Evolutionary conservation across 2,113 vertebrate species (phyloP), one percentile per base, ranked within the genome.

Genomic region (Glaucidium brasilianum): DNA sequence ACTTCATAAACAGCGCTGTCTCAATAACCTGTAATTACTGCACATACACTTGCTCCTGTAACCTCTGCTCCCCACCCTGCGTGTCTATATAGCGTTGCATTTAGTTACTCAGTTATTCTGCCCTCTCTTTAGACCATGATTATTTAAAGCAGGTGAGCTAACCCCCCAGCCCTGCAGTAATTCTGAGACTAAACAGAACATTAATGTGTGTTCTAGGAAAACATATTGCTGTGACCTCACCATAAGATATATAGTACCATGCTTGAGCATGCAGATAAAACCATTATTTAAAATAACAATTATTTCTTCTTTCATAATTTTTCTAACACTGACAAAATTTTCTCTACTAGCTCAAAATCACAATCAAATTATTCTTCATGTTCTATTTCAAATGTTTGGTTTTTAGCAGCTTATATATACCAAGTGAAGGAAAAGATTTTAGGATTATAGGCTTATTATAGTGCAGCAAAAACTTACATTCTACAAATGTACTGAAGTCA

Each of bases 401-500:
- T 96, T 93, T 83, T 76, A 88, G 64, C 32, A 94, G 29, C 63
- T 75, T 80, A 47, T 47, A 72, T 39, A 82, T 32, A 73, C 23
- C 35, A 74, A 91, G 45, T 20, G 69, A 96, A 52, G 58, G 43
- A 71, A 96, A 60, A 82, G n/a, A 92, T 82, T 91, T 93, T 85
- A 94, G 82, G 55, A 90, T 93, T 74, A 84, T 32, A 84, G 50
- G 59, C 75, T 96, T 95, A 64, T 52, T 60, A 11, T 29, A 93
- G 39, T 43, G 83, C 50, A 68, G 67, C 53, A 92, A 90, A 80
- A 91, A 69, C 91, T 92, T 87, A 39, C 41, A 81, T 93, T 80
- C 89, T 72, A 85, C 67, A 76, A 94, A 91, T 63, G 69, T 81
- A 72, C 60, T 60, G 56, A 92, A 90, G 90, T 82, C 50, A 97